Conservation (phyloP, 2,113 vertebrate genomes). For the Machaerirhynchus nigripectus region DNA sequence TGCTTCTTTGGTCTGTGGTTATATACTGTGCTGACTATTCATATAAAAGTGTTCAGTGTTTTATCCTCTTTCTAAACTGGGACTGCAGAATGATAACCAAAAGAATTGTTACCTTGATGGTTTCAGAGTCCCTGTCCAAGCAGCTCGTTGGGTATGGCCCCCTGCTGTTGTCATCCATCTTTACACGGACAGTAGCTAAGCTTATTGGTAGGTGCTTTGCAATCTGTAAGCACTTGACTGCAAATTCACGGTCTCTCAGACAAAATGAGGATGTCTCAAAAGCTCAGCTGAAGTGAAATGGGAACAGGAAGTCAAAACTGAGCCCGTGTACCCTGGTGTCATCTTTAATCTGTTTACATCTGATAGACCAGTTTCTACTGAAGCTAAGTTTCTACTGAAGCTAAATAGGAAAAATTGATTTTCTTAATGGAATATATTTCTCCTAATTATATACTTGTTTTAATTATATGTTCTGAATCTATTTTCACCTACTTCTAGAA, state of each 20-base stretch:
- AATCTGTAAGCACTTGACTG: not conserved
- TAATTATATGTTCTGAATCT: not conserved
- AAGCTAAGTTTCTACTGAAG: not conserved
- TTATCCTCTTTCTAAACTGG: not conserved
- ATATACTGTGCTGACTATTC: not conserved
- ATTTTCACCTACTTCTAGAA: not conserved
- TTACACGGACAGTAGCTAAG: not conserved
- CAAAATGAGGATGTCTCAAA: not conserved
- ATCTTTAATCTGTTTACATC: not conserved
- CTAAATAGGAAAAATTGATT: not conserved
- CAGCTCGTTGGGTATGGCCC: not conserved
- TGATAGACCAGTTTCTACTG: not conserved
- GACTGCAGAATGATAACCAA: not conserved
- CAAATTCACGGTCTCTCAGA: not conserved
- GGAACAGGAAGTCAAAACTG: not conserved
- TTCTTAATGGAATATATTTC: not conserved
- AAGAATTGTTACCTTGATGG: not conserved
- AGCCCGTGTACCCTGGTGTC: not conserved
- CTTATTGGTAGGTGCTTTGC: not conserved
- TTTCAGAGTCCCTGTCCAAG: accelerated
- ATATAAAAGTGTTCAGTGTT: not conserved
- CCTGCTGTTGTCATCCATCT: not conserved
- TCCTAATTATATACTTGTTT: not conserved
- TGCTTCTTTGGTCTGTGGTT: not conserved
- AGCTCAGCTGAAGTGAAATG: not conserved